These are phyloP conservation scores for Galerucella pusilla DNA, from an alignment of 2,888 invertebrate species.

Conservation along the genomic window DNA sequence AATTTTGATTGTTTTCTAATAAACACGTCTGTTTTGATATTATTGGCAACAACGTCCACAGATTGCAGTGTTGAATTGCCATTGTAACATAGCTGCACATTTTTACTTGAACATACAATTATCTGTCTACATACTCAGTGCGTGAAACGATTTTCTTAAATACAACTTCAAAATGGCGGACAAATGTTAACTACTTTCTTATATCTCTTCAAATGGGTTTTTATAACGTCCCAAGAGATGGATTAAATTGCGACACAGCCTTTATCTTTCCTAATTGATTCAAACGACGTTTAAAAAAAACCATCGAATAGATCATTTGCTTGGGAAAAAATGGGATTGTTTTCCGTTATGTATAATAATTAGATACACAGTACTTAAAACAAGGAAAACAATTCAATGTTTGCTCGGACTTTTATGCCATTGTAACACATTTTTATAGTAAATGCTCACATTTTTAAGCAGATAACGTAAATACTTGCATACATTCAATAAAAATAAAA, in stretches of 20 bases:
- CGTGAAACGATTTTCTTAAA: slow-evolving; percentile 57
- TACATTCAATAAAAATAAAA: too few species aligned
- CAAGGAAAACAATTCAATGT: slow-evolving; percentile 12
- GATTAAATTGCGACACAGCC: slow-evolving; percentile 46
- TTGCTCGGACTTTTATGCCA: background rate
- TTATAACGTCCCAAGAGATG: slow-evolving; percentile 49
- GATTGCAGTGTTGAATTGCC: slow-evolving; percentile 47
- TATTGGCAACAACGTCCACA: slow-evolving; percentile 43
- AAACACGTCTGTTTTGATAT: slow-evolving; percentile 19
- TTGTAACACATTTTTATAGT: too few species aligned
- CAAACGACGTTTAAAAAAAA: slow-evolving; percentile 40
- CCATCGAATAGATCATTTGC: slow-evolving; percentile 34
- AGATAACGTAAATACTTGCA: too few species aligned
- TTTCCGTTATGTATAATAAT: slow-evolving; percentile 32
- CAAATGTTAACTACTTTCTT: slow-evolving; percentile 55
- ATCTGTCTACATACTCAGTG: slow-evolving; percentile 55
- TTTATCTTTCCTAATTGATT: slow-evolving; percentile 51
- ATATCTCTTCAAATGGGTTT: slow-evolving; percentile 50
- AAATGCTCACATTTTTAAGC: too few species aligned
- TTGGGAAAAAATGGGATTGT: slow-evolving; percentile 24
- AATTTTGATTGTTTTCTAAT: background rate
- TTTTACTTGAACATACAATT: slow-evolving; percentile 57
- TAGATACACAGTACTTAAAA: slow-evolving; percentile 4
- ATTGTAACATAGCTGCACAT: slow-evolving; percentile 56
- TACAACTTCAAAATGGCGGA: slow-evolving; percentile 55